Base-by-base conservation (phyloP, 2,888 invertebrate species). In the Quadroppia sp. region DNA sequence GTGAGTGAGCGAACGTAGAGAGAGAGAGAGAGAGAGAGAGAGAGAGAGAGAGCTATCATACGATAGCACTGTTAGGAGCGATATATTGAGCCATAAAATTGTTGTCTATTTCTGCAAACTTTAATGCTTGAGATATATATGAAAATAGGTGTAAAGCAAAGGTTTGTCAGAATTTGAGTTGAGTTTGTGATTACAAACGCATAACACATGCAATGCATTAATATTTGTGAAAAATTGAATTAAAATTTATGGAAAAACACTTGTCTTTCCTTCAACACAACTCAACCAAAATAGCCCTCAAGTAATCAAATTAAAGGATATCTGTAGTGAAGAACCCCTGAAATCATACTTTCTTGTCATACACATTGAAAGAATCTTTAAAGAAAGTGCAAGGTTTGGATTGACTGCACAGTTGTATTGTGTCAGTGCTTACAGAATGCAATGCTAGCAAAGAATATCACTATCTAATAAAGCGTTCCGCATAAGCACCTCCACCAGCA, bases 11-110 rank as follows among this genome's bases (percentile, higher is more conserved):
- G 20, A 30, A 36, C 20, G 40, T 42, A 69, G 69, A 69, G 69
- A 69, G 69, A 69, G 69, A 69, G 69, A 69, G 67, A 69, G 45
- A 42, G 69, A 69, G 42, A 59, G 59, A 59, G 59, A 59, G 59
- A 59, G 59, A 59, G 59, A 59, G 59, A 59, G 59, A 59, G 59
- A 59, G 59, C 17, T 20, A 56, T 20, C 48, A 17, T 9, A n/a
- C 6, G 56, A 20, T 2, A 30, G 28, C 11, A 17, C 59, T 30
- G 30, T 28, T 56, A 56, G 56, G 25, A 69, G 69, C 42, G 40
- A 69, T 69, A 69, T 69, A 42, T 42, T 59, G 13, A 69, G 69
- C 45, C 40, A 69, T 69, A 69, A 45, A 45, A 69, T 45, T 69
- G 69, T 17, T 20, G 45, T 69, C 23, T 69, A 69, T 69, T 69